Evolutionary conservation across 2,888 invertebrate genomes (phyloP).

Genomic region (Chelonus formosanus): DNA sequence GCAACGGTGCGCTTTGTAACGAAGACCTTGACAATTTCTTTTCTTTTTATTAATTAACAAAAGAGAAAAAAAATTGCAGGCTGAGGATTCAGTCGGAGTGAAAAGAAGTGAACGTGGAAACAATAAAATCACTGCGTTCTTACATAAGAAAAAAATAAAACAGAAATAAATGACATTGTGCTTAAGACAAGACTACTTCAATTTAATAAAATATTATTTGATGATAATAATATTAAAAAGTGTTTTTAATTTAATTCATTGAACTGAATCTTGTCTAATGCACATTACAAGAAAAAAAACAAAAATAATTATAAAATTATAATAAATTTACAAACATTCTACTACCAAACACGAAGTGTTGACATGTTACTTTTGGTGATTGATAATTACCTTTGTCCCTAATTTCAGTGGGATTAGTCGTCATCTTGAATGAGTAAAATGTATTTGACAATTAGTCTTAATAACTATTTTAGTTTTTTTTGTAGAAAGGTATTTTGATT

Average conservation of each 20-base stretch:
- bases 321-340: conserved; percentile 29
- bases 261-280: conserved; percentile 19
- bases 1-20: conserved; percentile 55
- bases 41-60: conserved; percentile 28
- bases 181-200: conserved; percentile 10
- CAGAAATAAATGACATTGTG: neutral
- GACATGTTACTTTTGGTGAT: conserved; percentile 40
- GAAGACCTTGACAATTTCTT: conserved; percentile 32
- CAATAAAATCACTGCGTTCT: conserved; percentile 11
- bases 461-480: neutral
- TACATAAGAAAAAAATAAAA: conserved; percentile 10
- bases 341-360: conserved; percentile 20
- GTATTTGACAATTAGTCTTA: neutral
- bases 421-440: conserved; percentile 21
- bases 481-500: no score
- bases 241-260: no score
- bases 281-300: conserved; percentile 32
- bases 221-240: no score
- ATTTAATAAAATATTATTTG: conserved; percentile 8
- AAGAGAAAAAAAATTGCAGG: conserved; percentile 31
- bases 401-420: conserved; percentile 47
- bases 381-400: conserved; percentile 60
- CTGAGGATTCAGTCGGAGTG: conserved; percentile 31
- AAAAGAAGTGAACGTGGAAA: conserved; percentile 28
- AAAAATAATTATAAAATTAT: conserved; percentile 31